phyloP scores from a whole-genome alignment of 2,113 vertebrate genomes.

The Ceuthmochares aereus region DNA sequence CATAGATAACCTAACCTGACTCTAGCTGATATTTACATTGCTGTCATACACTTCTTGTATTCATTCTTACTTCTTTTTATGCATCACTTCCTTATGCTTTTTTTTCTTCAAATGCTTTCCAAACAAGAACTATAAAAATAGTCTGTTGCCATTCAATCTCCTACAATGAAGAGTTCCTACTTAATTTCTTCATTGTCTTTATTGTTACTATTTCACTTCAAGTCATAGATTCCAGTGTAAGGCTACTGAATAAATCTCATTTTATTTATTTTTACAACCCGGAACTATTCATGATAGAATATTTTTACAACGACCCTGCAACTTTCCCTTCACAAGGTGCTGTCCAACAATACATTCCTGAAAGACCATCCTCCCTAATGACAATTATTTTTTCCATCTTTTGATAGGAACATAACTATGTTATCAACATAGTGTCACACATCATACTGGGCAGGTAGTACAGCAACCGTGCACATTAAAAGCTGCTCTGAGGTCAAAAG shows the following conservation, averaged over 20 bases:
- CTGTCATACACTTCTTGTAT: not conserved
- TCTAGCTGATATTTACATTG: not conserved
- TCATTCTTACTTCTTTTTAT: not conserved
- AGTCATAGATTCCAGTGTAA: not conserved
- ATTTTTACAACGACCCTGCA: not conserved
- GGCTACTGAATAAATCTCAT: not conserved
- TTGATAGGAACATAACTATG: not conserved
- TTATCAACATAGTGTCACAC: not conserved
- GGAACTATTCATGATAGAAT: not conserved
- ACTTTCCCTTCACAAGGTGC: not conserved
- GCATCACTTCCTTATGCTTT: not conserved
- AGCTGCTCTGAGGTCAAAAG: not conserved
- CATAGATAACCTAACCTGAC: not conserved
- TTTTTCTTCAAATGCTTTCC: not conserved
- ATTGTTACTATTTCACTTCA: not conserved
- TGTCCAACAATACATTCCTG: not conserved
- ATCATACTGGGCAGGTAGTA: not conserved
- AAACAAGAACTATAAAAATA: not conserved
- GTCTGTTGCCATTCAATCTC: not conserved
- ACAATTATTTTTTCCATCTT: not conserved
- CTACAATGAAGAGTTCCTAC: not conserved
- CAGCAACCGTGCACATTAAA: not conserved
- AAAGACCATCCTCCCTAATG: not conserved
- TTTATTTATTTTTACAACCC: not conserved
- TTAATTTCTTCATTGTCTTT: not conserved